Evolutionary conservation across 2,797 vertebrate genomes (phyloP), one percentile per base, ranked within the genome.

Genomic region (Gobionotothen gibberifrons): DNA sequence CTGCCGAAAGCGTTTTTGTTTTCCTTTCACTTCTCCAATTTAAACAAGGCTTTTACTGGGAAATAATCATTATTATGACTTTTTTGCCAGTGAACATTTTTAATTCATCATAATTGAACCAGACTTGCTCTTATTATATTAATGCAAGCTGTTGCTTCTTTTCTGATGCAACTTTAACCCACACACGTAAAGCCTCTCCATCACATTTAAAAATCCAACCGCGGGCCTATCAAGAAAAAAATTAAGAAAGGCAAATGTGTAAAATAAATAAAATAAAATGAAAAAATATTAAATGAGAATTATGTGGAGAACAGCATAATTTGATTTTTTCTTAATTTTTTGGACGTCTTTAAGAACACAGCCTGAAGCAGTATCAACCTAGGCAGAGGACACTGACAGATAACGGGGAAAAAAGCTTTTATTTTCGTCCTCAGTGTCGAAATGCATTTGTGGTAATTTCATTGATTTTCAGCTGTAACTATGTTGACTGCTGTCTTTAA

Each of bases 341-440:
- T 78, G 80, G 76, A 80, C 74, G 78, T 78, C 29, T 85, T 85
- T 52, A 73, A 82, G 80, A 72, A 83, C 46, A 69, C 49, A 70
- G 75, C 80, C 76, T 61, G 73, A 1, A 72, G 86, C 74, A 42
- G 85, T 76, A 72, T 3, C 29, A 81, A 68, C 62, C 29, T 83
- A 82, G 60, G 57, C 70, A 15, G 64, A 76, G 83, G 74, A 78
- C 71, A 81, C 69, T 13, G 70, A 70, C 57, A 70, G 81, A 76
- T 77, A 84, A 84, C 77, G 51, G 19, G 19, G 47, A n/a, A 21
- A 0, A 62, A 29, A 29, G 17, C 15, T 79, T 74, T 47, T 61
- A 47, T 47, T 82, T 80, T 61, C 74, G 22, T 69, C 75, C 67
- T 76, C 71, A 46, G 11, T 65, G 67, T 79, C 64, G 52, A 44